A percentile compares a stretch with the other conserved stretches of the same genome.
Evolutionary conservation across 2,113 vertebrate genomes (phyloP).

Genomic region (Egretta garzetta): DNA sequence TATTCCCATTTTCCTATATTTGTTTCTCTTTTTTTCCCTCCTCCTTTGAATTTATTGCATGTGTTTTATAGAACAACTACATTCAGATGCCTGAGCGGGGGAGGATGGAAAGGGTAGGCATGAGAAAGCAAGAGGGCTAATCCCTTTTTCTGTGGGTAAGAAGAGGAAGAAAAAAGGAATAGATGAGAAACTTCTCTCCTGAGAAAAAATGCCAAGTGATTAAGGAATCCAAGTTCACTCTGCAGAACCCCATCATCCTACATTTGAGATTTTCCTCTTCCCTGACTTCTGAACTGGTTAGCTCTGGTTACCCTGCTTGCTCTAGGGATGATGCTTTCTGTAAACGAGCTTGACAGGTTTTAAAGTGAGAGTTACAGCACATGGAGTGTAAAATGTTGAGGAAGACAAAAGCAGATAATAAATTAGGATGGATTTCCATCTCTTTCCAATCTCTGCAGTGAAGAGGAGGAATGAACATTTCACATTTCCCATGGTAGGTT

Average conservation of each 20-base stretch:
- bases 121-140: background rate
- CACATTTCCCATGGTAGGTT: background rate
- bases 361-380: background rate
- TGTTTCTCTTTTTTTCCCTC: fast-evolving
- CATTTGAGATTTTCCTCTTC: background rate
- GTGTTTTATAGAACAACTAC: background rate
- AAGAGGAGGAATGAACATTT: background rate
- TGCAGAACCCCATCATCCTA: background rate
- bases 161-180: fast-evolving
- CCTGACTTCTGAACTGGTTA: background rate
- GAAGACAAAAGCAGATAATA: background rate
- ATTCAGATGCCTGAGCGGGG: background rate
- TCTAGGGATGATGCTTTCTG: background rate
- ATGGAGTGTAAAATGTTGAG: background rate
- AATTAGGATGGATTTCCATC: background rate
- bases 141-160: background rate
- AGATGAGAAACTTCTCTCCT: background rate
- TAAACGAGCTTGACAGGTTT: background rate
- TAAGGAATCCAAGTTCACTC: background rate
- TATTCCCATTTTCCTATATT: fast-evolving
- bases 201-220: background rate
- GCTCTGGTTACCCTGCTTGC: background rate
- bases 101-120: background rate
- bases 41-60: background rate
- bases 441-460: background rate